Evolutionary conservation across 2,888 invertebrate genomes (phyloP).

Genomic region (Odontomyia ornata): DNA sequence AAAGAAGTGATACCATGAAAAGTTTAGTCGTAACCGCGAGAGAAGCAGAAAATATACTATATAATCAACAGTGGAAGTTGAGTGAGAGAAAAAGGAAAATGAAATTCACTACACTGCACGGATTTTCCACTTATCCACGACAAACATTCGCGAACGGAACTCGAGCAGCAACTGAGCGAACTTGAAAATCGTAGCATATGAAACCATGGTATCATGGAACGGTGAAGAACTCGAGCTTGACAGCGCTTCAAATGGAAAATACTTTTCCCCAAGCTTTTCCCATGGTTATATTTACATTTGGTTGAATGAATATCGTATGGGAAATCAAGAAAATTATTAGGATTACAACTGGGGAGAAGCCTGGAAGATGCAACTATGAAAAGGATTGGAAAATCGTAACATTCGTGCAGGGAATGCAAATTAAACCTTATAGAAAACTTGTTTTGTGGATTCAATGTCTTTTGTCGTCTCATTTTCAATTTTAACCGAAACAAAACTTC

Average conservation of each 20-base stretch:
- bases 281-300: neutral
- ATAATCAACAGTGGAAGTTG: constrained; percentile 15
- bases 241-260: neutral
- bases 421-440: too few relatives aligned
- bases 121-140: constrained; percentile 15
- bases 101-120: constrained; percentile 39
- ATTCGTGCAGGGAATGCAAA: too few relatives aligned
- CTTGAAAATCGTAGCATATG: constrained; percentile 1
- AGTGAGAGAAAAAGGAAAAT: constrained; percentile 32
- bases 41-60: neutral
- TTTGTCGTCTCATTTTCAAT: too few relatives aligned
- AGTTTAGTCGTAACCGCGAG: neutral
- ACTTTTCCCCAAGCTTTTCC: constrained; percentile 7
- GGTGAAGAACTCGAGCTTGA: neutral
- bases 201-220: constrained; percentile 23
- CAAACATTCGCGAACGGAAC: constrained; percentile 47
- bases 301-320: neutral
- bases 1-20: too few relatives aligned
- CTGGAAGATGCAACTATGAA: too few relatives aligned
- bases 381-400: too few relatives aligned
- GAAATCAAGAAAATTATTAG: too few relatives aligned
- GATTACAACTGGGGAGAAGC: too few relatives aligned
- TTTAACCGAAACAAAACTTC: too few relatives aligned
- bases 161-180: constrained; percentile 47
- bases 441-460: too few relatives aligned